phyloP scores from a whole-genome alignment of 2,113 vertebrate species.

The Labeo rohita region DNA sequence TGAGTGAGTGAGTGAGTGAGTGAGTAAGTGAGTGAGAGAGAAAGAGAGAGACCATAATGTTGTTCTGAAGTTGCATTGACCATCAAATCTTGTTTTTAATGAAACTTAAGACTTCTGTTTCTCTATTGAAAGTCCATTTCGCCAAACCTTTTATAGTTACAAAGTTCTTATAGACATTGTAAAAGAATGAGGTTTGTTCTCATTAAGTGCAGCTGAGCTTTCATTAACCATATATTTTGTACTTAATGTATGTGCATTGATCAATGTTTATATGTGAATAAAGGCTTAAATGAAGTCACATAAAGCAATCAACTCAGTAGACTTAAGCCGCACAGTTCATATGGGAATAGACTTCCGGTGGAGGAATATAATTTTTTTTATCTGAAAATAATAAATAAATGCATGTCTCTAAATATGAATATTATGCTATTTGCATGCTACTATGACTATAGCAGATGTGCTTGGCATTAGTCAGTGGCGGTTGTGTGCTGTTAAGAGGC shows the following conservation, averaged over 20 bases:
- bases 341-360: background rate
- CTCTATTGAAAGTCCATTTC: background rate
- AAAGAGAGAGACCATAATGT: background rate
- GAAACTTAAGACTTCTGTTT: background rate
- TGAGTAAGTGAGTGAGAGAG: too few species aligned
- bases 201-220: background rate
- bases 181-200: background rate
- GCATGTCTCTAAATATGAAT: background rate
- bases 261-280: background rate
- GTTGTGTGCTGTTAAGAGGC: slow-evolving; percentile 45
- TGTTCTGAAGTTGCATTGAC: background rate
- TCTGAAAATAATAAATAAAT: background rate
- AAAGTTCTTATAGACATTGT: background rate
- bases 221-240: background rate
- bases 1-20: too few species aligned
- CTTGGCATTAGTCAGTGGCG: background rate
- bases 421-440: background rate
- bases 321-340: background rate
- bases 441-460: background rate
- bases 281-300: too few species aligned
- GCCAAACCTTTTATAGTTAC: background rate
- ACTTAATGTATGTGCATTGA: background rate
- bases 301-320: too few species aligned
- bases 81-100: background rate
- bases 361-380: background rate